Conservation (phyloP, 2,888 invertebrate species). For the Conistra vaccinii region DNA sequence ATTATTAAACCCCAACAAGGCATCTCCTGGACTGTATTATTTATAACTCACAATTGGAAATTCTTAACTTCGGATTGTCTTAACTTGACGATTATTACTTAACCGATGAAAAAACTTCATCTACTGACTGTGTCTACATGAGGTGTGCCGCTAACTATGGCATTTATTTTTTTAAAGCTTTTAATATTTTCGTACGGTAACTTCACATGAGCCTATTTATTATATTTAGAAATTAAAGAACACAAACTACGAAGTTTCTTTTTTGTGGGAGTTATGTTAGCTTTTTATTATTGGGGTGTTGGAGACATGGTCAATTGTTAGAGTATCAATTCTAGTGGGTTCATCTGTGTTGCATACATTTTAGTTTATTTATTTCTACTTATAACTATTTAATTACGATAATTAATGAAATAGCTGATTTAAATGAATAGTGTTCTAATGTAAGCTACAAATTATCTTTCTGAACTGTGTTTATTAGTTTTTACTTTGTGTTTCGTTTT, state of each 20-base stretch:
- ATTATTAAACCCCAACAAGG: constrained; percentile 48
- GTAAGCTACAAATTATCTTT: constrained; percentile 35
- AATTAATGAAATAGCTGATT: constrained; percentile 33
- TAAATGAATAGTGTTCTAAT: constrained; percentile 25
- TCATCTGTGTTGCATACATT: constrained; percentile 52
- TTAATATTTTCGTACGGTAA: constrained; percentile 65
- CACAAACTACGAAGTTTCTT: constrained; percentile 56
- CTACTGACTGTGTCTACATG: constrained; percentile 44
- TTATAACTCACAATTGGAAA: constrained; percentile 34
- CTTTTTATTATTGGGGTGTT: constrained; percentile 58
- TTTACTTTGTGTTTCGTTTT: constrained; percentile 32
- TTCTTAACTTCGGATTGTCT: constrained; percentile 60
- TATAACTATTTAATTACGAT: constrained; percentile 19
- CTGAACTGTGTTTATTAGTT: constrained; percentile 26
- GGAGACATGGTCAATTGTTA: constrained; percentile 72
- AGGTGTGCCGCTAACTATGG: constrained; percentile 53
- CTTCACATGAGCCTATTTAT: constrained; percentile 61
- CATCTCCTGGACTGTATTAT: constrained; percentile 32
- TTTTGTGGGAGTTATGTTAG: constrained; percentile 45
- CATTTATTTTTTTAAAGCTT: constrained; percentile 73
- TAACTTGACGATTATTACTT: constrained; percentile 29
- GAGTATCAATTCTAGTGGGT: constrained; percentile 62
- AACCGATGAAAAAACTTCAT: not conserved
- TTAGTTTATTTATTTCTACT: constrained; percentile 46
- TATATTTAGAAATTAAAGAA: constrained; percentile 48